Evolutionary conservation across 2,888 invertebrate genomes (phyloP).

Genomic region (Strigamia maritima): DNA sequence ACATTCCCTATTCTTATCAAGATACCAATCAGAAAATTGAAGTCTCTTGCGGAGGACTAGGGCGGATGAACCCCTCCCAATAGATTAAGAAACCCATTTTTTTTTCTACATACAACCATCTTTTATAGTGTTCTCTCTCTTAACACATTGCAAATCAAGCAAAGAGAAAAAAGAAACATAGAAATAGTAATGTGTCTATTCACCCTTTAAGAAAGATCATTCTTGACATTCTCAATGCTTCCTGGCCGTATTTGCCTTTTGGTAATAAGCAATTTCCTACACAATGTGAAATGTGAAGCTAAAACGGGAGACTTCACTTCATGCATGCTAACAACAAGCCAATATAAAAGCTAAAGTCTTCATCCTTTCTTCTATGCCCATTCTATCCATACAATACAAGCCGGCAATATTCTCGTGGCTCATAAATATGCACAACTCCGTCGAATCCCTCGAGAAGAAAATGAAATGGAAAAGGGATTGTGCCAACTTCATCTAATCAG

Average conservation of each 20-base stretch:
- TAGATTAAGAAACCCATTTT: slow-evolving; percentile 4
- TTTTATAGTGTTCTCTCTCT: not conserved
- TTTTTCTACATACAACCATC: not conserved
- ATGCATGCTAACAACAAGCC: slow-evolving; percentile 34
- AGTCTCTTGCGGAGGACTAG: slow-evolving; percentile 18
- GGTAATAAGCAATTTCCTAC: slow-evolving; percentile 26
- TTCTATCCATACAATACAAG: slow-evolving; percentile 26
- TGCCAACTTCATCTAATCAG: slow-evolving; percentile 32
- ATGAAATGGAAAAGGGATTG: slow-evolving; percentile 34
- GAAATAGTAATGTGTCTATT: not conserved
- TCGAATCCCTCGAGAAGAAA: slow-evolving; percentile 30
- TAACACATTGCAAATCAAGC: not conserved
- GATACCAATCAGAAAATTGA: slow-evolving; percentile 31
- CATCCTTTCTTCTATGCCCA: slow-evolving; percentile 24
- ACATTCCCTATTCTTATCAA: slow-evolving; percentile 23
- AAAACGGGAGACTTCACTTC: slow-evolving; percentile 15
- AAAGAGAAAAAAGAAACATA: not conserved
- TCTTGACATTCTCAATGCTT: not conserved
- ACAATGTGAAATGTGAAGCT: slow-evolving; percentile 21
- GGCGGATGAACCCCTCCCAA: slow-evolving; percentile 25
- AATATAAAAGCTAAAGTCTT: slow-evolving; percentile 26
- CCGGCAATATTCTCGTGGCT: slow-evolving; percentile 29
- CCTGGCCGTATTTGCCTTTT: slow-evolving; percentile 13
- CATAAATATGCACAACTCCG: slow-evolving; percentile 29
- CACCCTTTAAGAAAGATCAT: not conserved